Base-by-base conservation (phyloP, 2,888 invertebrate genomes). In the Limnephilus auricula region DNA sequence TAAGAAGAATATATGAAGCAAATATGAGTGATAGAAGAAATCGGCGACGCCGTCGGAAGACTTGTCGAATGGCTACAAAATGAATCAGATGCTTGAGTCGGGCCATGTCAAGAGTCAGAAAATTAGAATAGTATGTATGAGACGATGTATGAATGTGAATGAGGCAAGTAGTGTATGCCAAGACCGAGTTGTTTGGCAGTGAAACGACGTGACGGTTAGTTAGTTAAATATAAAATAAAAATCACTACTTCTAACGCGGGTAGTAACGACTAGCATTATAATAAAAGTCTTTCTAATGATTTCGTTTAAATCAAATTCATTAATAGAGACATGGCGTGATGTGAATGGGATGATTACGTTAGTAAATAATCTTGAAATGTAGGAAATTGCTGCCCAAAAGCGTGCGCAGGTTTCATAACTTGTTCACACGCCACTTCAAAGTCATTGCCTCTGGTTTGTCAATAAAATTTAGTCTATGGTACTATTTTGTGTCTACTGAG, bases 381-480 rank as follows among this genome's bases (percentile, higher is more conserved):
- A 30, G 25, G 30, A 40, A 40, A 40, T 30, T 85, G 30, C 12
- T 45, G 37, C 13, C 40, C 30, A 34, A 85, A 85, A 85, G 84
- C 84, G 84, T 85, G 84, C 84, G 37, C 5, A 13, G 25, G 37
- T 85, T 45, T 30, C 84, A 45, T 85, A 15, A 85, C 40, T 85
- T 85, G 34, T 34, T 82, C 82, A 34, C 34, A 82, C 34, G 82
- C 34, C 82, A 34, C 82, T 34, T 82, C 82, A 10, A 82, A 82
- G 82, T 82, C 34, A 34, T 82, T 82, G 82, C 25, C 82, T 82
- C 34, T 34, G 25, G 34, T 82, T 34, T 82, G 31, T 32, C 15
- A 18, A 15, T 45, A 45, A 45, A 45, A 45, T 15, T 13, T 32
- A 37, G 82, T 15, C 34, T 10, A 34, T 18, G 82, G 34, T 25